Evolutionary conservation across 2,113 vertebrate genomes (phyloP), one percentile per base, ranked within the genome.

Genomic region (Melanerpes aurifrons): DNA sequence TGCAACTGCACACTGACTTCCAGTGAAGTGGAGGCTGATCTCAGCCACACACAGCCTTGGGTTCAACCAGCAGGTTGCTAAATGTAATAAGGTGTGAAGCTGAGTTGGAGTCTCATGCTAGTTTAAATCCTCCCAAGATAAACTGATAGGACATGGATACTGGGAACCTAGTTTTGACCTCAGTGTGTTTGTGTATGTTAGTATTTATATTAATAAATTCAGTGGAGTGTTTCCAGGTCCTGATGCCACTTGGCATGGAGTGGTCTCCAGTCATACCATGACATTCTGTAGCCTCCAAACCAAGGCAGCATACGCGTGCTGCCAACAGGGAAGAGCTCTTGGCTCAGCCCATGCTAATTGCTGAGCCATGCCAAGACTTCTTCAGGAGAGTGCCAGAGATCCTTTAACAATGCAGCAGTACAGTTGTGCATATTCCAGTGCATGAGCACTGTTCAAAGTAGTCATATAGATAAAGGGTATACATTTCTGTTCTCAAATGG

Each of bases 1-100:
- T 9, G n/a, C 1, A 2, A 3, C 45, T 7, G 32, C 32, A 7
- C 0, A 0, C 76, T 80, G 5, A 0, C 75, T 53, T 75, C 75
- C 56, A 5, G 69, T 1, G 4, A 15, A 10, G 45, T 7, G 3
- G 32, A 29, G 90, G 74, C 54, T 76, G 56, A 10, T 24, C 16
- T 26, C 47, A 54, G 63, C 82, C 2, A 0, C 3, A 0, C 53
- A 18, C 59, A 15, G 58, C 35, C 43, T 17, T 61, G 71, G 45
- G 6, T 80, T 94, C 66, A 59, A 17, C 10, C 76, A 85, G 10
- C 50, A 50, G 76, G 24, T 59, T 54, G 25, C 35, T 63, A 7
- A 61, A 61, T 80, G 31, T 93, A 14, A 19, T 59, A 77, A 71
- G 72, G 21, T 26, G 57, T 56, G n/a, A 73, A 71, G 57, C 37